Percentiles rank a stretch among this genome's conserved stretches.
Conservation (phyloP, 2,113 vertebrate species). For the Herpetotheres cachinnans region DNA sequence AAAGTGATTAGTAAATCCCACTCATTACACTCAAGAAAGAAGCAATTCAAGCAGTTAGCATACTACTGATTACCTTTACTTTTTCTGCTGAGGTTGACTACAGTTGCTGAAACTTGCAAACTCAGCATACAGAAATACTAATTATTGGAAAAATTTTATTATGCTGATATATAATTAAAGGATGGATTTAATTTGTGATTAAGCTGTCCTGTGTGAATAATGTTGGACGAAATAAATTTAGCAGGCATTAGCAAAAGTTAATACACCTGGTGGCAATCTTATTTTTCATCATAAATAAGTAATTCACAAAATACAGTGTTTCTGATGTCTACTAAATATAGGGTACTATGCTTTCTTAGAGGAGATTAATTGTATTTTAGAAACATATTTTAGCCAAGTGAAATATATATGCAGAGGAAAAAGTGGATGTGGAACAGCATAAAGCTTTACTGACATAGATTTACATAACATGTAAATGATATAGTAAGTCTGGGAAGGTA, state of each 20-base stretch:
- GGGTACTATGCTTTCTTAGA: not conserved
- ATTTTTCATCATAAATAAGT: not conserved
- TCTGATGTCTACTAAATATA: not conserved
- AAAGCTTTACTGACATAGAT: not conserved
- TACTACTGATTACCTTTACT: not conserved
- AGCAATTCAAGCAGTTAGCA: not conserved
- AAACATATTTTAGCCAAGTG: not conserved
- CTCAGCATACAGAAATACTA: not conserved
- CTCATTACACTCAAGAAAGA: not conserved
- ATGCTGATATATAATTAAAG: not conserved
- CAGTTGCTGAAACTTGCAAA: not conserved
- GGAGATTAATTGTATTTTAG: not conserved
- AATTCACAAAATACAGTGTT: not conserved
- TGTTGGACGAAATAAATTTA: not conserved
- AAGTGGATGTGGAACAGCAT: not conserved
- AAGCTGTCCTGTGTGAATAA: not conserved
- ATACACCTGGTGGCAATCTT: not conserved
- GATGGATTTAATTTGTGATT: not conserved
- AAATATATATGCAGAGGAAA: not conserved
- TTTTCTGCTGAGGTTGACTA: not conserved
- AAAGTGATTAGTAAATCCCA: not conserved
- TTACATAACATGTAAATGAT: not conserved
- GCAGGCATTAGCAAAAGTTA: not conserved
- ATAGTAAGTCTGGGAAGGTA: not conserved
- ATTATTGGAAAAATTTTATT: not conserved